Evolutionary conservation across 1,140 invertebrate genomes (phyloP), one percentile per base, ranked within the genome.

Genomic region (Drosophila kohkoa): DNA sequence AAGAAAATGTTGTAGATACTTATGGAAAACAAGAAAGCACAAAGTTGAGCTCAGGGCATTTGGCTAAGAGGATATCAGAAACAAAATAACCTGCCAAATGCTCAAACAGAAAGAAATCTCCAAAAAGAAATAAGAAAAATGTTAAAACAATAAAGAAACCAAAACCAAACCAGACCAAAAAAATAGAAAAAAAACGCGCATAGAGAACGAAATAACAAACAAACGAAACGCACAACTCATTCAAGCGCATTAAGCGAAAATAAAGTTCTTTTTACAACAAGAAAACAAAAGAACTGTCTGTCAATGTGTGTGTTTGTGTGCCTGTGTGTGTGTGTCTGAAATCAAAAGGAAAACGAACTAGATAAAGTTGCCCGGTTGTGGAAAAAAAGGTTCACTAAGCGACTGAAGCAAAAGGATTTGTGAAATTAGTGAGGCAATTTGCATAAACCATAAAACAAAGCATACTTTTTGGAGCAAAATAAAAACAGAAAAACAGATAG

Each of bases 161-260:
- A 54, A 58, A 25, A 46, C 35, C 58, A 35, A 8, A 32, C 32
- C 32, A 32, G 32, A 32, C 32, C 32, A 13, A 57, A 69, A 75
- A 30, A 46, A 66, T n/a, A 43, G 32, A 49, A 62, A 58, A 58
- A 41, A 72, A 67, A 45, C 20, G 51, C 45, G 38, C 52, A 65
- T 13, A 51, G 16, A 45, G 2, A 38, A 38, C 35, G 13, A 25
- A 30, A 69, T 5, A 69, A 69, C 57, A 43, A 82, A 79, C 62
- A 75, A 68, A 67, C 43, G 49, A 60, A 68, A 67, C 63, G 41
- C 46, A 70, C 48, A 73, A 68, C 41, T 69, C 73, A 82, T 82
- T 82, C 80, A 79, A 72, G 80, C 79, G 79, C 71, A 82, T 75
- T 82, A 78, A 71, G 75, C 80, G 48, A 78, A 78, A 82, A 82